A percentile compares a stretch with the other conserved stretches of the same genome.
These are phyloP conservation scores for Reinhardtius hippoglossoides DNA, from an alignment of 2,113 vertebrate species.

Conservation along the genomic window DNA sequence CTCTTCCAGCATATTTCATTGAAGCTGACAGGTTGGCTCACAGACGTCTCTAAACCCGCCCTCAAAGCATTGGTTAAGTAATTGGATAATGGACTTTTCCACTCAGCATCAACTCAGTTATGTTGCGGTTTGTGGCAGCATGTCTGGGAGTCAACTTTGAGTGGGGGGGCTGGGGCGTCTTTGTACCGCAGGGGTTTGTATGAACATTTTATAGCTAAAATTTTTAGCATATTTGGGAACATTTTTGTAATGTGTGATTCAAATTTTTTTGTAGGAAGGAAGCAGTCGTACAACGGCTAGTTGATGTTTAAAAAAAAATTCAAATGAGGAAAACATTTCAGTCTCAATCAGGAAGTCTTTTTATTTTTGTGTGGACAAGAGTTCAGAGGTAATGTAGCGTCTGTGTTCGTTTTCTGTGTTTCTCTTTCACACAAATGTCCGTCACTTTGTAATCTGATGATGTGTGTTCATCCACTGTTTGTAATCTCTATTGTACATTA, in stretches of 20 bases:
- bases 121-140: constrained; percentile 61
- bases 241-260: constrained; percentile 71
- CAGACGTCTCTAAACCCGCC: constrained; percentile 65
- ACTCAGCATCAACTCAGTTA: constrained; percentile 67
- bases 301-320: constrained; percentile 8
- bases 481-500: constrained; percentile 69
- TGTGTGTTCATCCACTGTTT: constrained; percentile 64
- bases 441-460: constrained; percentile 58
- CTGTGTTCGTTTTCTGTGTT: constrained; percentile 56
- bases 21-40: constrained; percentile 70
- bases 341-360: constrained; percentile 21
- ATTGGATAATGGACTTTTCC: constrained; percentile 74
- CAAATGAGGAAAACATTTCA: constrained; percentile 3
- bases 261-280: constrained; percentile 59
- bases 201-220: constrained; percentile 70
- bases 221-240: constrained; percentile 72
- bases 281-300: constrained; percentile 15
- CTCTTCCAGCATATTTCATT: constrained; percentile 61
- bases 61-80: constrained; percentile 65
- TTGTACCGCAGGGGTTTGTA: constrained; percentile 75
- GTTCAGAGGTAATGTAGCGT: constrained; percentile 69
- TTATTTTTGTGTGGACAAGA: constrained; percentile 12
- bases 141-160: constrained; percentile 45
- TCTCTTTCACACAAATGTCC: constrained; percentile 42
- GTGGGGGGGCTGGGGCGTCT: constrained; percentile 50